Base-by-base conservation (phyloP, 2,888 invertebrate species). In the Lithophane ornitopus region DNA sequence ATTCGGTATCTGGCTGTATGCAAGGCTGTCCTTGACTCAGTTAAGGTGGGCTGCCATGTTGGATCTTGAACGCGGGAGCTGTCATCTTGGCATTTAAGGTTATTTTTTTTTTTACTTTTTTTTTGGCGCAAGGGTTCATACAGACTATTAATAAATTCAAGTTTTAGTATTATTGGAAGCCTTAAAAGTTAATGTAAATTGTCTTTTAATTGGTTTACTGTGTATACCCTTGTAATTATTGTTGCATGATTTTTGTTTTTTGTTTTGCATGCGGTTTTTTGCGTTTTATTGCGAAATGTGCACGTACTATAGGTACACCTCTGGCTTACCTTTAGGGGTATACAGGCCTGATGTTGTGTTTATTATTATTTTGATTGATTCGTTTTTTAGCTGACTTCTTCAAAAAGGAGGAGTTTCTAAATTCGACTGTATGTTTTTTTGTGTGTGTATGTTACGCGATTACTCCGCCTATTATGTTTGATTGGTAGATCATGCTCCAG, bases 11-110 rank as follows among this genome's bases (percentile, higher is more conserved):
- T 82, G 80, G 87, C 85, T 87, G 87, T 87, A 78, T 88, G 89
- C 89, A 90, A 89, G 80, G 85, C 80, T 84, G 91, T 85, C 94
- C 94, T 93, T 94, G 94, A 90, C 94, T 91, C 85, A 91, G 88
- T 90, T 89, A 88, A 86, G 88, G 93, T 89, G 90, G 91, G 93
- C 85, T 92, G 94, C 93, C 95, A 93, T 94, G 84, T 93, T 93
- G 90, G 90, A 88, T 76, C 54, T 76, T 49, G 78, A 68, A 76
- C 90, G 89, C 88, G 86, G 89, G 88, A 86, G 90, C 92, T 93
- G 94, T 93, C 94, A 93, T 70, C 93, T 86, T 90, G 92, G 91
- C 85, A 82, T 92, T 90, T 89, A 89, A 94, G 95, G 95, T 94
- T 90, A 91, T 66, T 69, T 12, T 68, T 75, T 76, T 70, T 77